phyloP scores from a whole-genome alignment of 92 coral and sea anemone genomes.

The Zoanthus solanderi region DNA sequence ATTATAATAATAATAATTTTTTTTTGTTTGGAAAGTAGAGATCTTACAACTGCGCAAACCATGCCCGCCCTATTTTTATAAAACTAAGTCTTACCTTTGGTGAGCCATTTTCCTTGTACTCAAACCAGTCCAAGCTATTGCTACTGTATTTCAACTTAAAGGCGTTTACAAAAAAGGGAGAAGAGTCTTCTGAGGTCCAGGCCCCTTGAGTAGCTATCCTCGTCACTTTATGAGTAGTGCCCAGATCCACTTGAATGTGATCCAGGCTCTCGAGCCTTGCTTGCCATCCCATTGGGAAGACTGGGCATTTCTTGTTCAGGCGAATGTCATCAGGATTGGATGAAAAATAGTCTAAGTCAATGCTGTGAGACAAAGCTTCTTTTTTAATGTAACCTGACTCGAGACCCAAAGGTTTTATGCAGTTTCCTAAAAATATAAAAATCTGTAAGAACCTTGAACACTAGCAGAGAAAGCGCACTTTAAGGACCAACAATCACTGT shows the following conservation, averaged over 20 bases:
- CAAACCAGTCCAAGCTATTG: slow-evolving; percentile 72
- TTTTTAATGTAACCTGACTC: slow-evolving; percentile 90
- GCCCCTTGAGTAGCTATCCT: slow-evolving; percentile 81
- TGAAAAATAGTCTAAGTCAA: slow-evolving; percentile 1
- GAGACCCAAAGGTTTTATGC: slow-evolving; percentile 86
- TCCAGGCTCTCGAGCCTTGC: slow-evolving; percentile 63
- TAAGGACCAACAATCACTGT: too few relatives aligned
- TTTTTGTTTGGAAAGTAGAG: too few relatives aligned
- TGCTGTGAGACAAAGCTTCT: slow-evolving; percentile 80
- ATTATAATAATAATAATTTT: too few relatives aligned
- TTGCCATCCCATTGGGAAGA: slow-evolving; percentile 78
- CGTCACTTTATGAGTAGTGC: slow-evolving; percentile 71
- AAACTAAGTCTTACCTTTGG: slow-evolving; percentile 52
- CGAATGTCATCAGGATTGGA: slow-evolving; percentile 72
- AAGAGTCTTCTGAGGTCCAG: slow-evolving; percentile 31
- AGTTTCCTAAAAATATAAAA: slow-evolving; percentile 50
- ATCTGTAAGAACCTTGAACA: background rate
- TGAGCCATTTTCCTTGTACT: slow-evolving; percentile 64
- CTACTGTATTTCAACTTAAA: slow-evolving; percentile 80
- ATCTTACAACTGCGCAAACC: too few relatives aligned
- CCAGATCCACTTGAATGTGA: slow-evolving; percentile 83
- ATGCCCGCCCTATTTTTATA: too few relatives aligned
- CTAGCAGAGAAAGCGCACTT: too few relatives aligned
- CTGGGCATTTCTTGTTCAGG: slow-evolving; percentile 63
- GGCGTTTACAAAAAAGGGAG: slow-evolving; percentile 63